Conservation (phyloP, 1,140 invertebrate species). For the Cheumatopsyche charites region DNA sequence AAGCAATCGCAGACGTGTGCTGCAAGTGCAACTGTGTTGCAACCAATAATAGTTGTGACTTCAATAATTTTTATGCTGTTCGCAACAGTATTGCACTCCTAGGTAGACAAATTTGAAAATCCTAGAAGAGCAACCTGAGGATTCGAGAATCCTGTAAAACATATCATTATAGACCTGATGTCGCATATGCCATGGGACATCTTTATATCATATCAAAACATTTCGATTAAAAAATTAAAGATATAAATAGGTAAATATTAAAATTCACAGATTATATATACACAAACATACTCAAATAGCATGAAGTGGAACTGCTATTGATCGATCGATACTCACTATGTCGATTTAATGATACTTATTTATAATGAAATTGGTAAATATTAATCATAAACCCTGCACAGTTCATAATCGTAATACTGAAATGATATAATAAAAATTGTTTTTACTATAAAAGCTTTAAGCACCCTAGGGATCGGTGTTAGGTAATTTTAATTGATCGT, state of each 20-base stretch:
- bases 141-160: conserved; percentile 23
- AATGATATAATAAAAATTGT: conserved; percentile 26
- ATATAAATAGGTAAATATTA: conserved; percentile 5
- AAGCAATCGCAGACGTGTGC: conserved; percentile 9
- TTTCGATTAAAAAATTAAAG: conserved; percentile 16
- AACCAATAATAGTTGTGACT: not conserved
- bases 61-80: not conserved
- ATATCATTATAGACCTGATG: conserved; percentile 31
- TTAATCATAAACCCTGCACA: conserved; percentile 30
- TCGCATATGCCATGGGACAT: conserved; percentile 5
- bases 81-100: conserved; percentile 21
- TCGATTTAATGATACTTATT: conserved; percentile 23
- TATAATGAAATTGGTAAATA: conserved; percentile 9
- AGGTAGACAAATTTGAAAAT: not conserved
- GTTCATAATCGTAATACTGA: conserved; percentile 26
- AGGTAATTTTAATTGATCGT: conserved; percentile 30
- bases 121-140: conserved; percentile 17
- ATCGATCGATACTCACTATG: conserved; percentile 32
- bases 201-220: conserved; percentile 35
- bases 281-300: conserved; percentile 8
- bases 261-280: not conserved
- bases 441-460: conserved; percentile 43
- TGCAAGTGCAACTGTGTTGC: not conserved
- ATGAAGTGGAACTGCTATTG: conserved; percentile 5
- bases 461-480: conserved; percentile 44